These are phyloP conservation scores for Chanos chanos DNA, from an alignment of 2,797 vertebrate genomes.

Conservation along the genomic window DNA sequence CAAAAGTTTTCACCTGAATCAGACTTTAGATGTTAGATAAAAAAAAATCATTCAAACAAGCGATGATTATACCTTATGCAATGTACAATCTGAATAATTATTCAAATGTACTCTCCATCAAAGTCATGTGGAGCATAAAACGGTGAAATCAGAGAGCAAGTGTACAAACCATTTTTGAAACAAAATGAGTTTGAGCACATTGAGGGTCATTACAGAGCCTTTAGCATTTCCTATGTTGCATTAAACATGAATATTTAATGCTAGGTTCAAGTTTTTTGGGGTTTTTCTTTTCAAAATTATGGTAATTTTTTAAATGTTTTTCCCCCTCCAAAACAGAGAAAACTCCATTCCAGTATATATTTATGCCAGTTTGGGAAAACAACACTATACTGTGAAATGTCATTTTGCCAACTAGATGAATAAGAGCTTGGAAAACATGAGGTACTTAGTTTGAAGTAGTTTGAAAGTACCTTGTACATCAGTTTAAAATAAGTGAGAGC, in stretches of 20 bases:
- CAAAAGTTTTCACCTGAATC: not conserved
- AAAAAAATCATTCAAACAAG: constrained; percentile 10
- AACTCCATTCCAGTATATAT: constrained; percentile 50
- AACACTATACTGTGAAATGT: constrained; percentile 34
- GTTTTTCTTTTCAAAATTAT: constrained; percentile 62
- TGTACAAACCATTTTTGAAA: constrained; percentile 1
- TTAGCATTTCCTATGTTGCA: constrained; percentile 55
- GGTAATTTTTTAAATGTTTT: constrained; percentile 55
- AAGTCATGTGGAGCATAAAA: constrained; percentile 20
- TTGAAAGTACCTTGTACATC: constrained; percentile 44
- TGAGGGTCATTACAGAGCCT: constrained; percentile 61
- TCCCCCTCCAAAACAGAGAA: constrained; percentile 50
- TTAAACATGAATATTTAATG: constrained; percentile 56
- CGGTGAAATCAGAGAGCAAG: constrained; percentile 13
- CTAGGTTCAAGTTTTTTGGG: constrained; percentile 49
- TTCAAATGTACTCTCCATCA: constrained; percentile 21
- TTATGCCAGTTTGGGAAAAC: constrained; percentile 42
- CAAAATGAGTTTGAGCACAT: constrained; percentile 50
- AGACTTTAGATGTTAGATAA: not conserved
- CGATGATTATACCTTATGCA: constrained; percentile 54
- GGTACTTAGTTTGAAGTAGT: constrained; percentile 47
- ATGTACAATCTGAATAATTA: constrained; percentile 70
- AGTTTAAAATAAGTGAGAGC: constrained; percentile 43
- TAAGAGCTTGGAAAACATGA: constrained; percentile 44
- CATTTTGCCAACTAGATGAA: constrained; percentile 46